A percentile compares a stretch with the other conserved stretches of the same genome.
Evolutionary conservation across 2,113 vertebrate genomes (phyloP).

Genomic region (Phrynosoma platyrhinos): DNA sequence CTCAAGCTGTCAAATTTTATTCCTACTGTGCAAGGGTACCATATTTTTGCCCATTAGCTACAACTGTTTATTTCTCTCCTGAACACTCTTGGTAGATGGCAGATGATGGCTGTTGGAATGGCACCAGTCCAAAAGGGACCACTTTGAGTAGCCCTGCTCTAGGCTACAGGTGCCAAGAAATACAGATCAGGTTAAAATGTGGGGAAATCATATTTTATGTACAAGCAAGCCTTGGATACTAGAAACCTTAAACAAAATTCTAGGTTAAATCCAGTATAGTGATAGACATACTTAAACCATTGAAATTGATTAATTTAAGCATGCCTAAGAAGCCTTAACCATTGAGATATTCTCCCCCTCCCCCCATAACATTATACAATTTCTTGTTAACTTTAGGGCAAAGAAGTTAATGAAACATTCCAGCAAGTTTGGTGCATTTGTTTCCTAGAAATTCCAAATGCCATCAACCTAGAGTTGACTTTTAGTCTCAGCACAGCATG

Average conservation of each 20-base stretch:
- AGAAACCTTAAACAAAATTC: neutral
- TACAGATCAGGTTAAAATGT: neutral
- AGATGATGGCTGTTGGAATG: no score
- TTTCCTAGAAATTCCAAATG: conserved; percentile 40
- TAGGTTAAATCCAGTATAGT: neutral
- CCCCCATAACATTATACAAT: conserved; percentile 26
- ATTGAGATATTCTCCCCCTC: neutral
- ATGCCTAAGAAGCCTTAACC: neutral
- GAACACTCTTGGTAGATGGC: no score
- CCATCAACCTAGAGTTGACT: conserved; percentile 23
- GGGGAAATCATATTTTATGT: neutral
- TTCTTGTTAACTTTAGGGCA: conserved; percentile 3
- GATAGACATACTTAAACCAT: no score
- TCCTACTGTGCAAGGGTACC: no score
- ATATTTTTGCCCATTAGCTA: no score
- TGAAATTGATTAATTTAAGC: no score
- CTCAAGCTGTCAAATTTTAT: no score
- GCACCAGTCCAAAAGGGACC: no score
- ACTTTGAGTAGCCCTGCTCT: neutral
- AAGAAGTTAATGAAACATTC: neutral
- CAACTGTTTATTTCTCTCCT: no score
- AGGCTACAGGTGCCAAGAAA: neutral
- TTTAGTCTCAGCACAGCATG: conserved; percentile 30
- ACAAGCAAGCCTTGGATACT: neutral
- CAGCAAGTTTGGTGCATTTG: neutral